Evolutionary conservation across 1,140 invertebrate genomes (phyloP), one percentile per base, ranked within the genome.

Genomic region (Diploscapter pachys): DNA sequence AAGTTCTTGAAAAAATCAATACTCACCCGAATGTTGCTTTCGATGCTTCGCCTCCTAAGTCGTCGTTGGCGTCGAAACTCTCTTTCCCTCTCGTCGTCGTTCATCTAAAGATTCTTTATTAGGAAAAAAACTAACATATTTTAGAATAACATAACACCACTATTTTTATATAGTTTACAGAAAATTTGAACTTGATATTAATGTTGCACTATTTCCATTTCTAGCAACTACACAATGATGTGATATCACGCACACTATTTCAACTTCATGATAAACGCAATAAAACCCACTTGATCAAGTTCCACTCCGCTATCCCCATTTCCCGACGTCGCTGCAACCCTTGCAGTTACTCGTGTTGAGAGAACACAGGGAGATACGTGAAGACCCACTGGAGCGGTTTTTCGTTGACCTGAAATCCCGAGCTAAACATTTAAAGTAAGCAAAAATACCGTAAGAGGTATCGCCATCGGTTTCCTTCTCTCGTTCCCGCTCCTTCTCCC

Each of bases 21-120:
- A n/a, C 31, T 64, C 56, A 54, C 71, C 69, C 68, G 63, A 52
- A 55, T 73, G 65, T 50, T 63, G 54, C 53, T 31, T 55, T 78
- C 74, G 50, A 72, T 73, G 51, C 73, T 77, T 5, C 80, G 61
- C n/a, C 80, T 63, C 51, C 80, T 71, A 11, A 81, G 73, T 4
- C 80, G 66, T 48, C 80, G 64, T 64, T 81, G 78, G 52, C 80
- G 63, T 72, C 80, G 66, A n/a, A 72, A 50, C 69, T 81, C 80
- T 49, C 74, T 64, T 66, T 81, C 80, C 71, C 72, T 70, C 59
- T 73, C 70, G 71, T n/a, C 49, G 13, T 54, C 63, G 55, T 77
- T 70, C 31, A 71, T 56, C 51, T 73, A 64, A 55, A 65, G 70
- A 51, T 65, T 65, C 50, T 31, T 31, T 31, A 31, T 31, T 31